Evolutionary conservation across 2,888 invertebrate species (phyloP), one percentile per base, ranked within the genome.

Genomic region (Temnothorax unifasciatus): DNA sequence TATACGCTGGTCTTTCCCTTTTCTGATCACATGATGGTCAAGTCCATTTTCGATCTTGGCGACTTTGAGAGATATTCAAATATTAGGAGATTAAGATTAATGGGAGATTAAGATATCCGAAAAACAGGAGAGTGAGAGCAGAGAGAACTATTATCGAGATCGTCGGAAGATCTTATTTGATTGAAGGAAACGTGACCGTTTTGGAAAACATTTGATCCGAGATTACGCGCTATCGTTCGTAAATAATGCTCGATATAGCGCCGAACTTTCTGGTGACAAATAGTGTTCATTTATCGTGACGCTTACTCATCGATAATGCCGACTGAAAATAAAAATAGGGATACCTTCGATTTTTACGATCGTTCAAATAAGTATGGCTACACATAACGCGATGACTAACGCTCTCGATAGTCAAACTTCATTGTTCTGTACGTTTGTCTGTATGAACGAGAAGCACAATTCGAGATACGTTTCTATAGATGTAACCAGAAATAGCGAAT

Each of bases 201-300:
- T 71, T 71, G 47, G 34, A 34, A 68, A 57, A 79, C 29, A 38
- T 79, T 21, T 21, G 63, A 50, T 63, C 15, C 4, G 38, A 34
- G 73, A 59, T 59, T 41, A 34, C 15, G 41, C n/a, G 57, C 38
- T 83, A 82, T 68, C 41, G 38, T 52, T 77, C 44, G 29, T 69
- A 59, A 18, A 29, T 34, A 64, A 44, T 6, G 21, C 52, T 75
- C 75, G 44, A 15, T 61, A 21, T 61, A 21, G 74, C 54, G 38
- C 74, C 61, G 6, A 82, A 82, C 81, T 82, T 63, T 61, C 21
- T 76, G 81, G 86, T 87, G 82, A 87, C 82, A 84, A 88, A 90
- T 83, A 83, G 59, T 81, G 82, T 88, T 81, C 77, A 63, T 71
- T 74, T 59, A 82, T 52, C 54, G 86, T 47, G 41, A 71, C 11